Conservation (phyloP, 2,113 vertebrate genomes). For the Sinocyclocheilus anshuiensis region DNA sequence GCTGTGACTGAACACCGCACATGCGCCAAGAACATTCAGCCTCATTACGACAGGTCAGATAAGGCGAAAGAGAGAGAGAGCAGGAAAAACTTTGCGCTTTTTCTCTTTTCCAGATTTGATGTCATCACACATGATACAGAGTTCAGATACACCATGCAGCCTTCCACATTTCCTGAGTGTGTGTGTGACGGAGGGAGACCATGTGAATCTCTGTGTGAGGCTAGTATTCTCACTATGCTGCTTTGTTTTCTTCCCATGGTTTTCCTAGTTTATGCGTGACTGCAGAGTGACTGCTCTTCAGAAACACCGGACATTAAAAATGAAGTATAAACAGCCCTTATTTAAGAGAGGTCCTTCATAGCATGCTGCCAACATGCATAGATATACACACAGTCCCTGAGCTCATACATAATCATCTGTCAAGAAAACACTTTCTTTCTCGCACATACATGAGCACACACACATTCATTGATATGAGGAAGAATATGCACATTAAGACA, state of each 20-base stretch:
- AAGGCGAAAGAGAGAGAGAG: conserved; percentile 50
- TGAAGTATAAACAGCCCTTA: neutral
- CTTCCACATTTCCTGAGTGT: neutral
- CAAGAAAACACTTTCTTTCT: neutral
- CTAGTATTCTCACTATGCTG: neutral
- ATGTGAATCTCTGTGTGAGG: conserved; percentile 5
- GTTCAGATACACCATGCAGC: neutral
- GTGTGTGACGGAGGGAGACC: neutral
- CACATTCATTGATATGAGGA: neutral
- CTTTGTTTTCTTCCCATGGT: neutral
- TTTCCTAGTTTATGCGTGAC: neutral
- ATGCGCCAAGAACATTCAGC: conserved; percentile 53
- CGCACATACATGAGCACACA: neutral
- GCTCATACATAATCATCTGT: neutral
- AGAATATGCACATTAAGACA: neutral
- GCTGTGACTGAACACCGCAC: conserved; percentile 41
- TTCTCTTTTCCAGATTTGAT: conserved; percentile 24
- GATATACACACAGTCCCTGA: neutral
- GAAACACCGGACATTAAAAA: neutral
- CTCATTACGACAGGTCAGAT: conserved; percentile 60
- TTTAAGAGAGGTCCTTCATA: neutral
- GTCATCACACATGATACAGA: neutral
- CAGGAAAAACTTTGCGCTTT: neutral
- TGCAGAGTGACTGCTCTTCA: conserved; percentile 1
- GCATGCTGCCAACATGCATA: neutral